These are phyloP conservation scores for Phodopus roborovskii DNA, from an alignment of 2,113 vertebrate species.

Conservation along the genomic window DNA sequence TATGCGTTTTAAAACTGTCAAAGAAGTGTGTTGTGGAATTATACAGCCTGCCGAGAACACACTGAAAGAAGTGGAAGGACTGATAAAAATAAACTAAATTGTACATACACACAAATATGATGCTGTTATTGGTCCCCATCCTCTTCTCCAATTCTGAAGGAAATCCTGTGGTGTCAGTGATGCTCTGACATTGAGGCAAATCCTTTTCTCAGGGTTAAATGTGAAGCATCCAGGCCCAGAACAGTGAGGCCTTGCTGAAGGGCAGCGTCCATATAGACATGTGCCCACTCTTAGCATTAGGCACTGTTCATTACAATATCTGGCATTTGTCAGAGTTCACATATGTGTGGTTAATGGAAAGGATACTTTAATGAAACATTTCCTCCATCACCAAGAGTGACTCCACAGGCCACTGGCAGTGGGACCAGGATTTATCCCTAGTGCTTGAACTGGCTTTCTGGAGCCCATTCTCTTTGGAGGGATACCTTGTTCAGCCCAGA, in stretches of 20 bases:
- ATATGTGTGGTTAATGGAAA: background rate
- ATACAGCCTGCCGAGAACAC: conserved; percentile 43
- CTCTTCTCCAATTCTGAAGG: background rate
- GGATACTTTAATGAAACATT: background rate
- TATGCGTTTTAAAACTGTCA: background rate
- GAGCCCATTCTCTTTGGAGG: too few relatives aligned
- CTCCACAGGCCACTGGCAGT: background rate
- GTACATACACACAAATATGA: background rate
- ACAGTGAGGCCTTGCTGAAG: background rate
- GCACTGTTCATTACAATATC: background rate
- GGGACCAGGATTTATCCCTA: too few relatives aligned
- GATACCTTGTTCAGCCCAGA: too few relatives aligned
- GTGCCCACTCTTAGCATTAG: background rate
- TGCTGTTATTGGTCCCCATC: background rate
- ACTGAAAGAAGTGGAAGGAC: background rate
- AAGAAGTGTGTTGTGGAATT: background rate
- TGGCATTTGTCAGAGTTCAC: background rate
- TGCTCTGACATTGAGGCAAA: background rate
- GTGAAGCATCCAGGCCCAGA: background rate
- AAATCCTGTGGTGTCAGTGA: background rate
- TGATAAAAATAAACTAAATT: background rate
- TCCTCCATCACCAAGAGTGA: background rate
- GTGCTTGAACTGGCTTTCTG: too few relatives aligned
- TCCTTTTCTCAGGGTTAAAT: background rate
- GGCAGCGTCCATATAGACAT: background rate